Evolutionary conservation across 2,113 vertebrate species (phyloP).

Genomic region (Psittacara wagleri): DNA sequence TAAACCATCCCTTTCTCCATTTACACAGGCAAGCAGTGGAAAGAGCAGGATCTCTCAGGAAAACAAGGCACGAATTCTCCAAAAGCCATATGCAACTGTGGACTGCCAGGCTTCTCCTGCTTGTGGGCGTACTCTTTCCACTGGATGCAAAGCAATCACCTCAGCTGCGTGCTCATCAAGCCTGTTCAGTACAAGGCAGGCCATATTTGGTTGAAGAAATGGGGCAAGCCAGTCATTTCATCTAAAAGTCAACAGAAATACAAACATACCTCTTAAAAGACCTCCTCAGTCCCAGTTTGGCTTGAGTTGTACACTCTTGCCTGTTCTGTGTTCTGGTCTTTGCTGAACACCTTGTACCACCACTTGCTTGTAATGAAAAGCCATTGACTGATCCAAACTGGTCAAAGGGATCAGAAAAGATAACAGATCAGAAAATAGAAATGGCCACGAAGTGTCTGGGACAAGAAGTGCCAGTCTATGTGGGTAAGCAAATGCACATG

Average conservation of each 20-base stretch:
- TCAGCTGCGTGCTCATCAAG: background rate
- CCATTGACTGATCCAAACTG: background rate
- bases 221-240: background rate
- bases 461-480: background rate
- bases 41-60: background rate
- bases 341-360: background rate
- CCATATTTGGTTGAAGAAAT: background rate
- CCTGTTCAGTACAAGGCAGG: background rate
- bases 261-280: conserved; percentile 28
- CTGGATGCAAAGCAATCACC: background rate
- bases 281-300: background rate
- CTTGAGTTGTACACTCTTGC: background rate
- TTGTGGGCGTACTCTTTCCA: background rate
- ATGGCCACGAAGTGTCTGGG: background rate
- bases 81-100: background rate
- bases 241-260: conserved; percentile 28
- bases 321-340: background rate
- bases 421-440: conserved; percentile 21
- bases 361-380: background rate
- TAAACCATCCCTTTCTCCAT: background rate
- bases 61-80: background rate
- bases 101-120: background rate
- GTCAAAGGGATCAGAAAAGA: background rate
- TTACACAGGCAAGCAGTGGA: background rate
- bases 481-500: background rate